These are phyloP conservation scores for Pammene aurita DNA, from an alignment of 2,888 invertebrate species.

Conservation along the genomic window DNA sequence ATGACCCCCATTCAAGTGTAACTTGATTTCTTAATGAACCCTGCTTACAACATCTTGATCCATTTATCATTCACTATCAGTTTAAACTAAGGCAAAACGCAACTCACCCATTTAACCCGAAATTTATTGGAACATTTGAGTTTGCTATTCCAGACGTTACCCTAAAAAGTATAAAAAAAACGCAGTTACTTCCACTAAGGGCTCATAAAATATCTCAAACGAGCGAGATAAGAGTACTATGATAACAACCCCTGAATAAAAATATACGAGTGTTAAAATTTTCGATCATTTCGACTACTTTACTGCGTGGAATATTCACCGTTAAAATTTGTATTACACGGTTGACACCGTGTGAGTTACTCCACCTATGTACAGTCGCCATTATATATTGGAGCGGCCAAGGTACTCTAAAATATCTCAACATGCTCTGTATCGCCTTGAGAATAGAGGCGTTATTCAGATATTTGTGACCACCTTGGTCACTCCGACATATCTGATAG, in stretches of 20 bases:
- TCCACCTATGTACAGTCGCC: too few relatives aligned
- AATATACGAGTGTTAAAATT: constrained; percentile 45
- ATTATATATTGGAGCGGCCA: too few relatives aligned
- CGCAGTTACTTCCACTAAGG: constrained; percentile 58
- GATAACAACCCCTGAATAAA: constrained; percentile 67
- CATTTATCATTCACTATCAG: constrained; percentile 14
- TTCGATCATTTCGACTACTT: constrained; percentile 28
- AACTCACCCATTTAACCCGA: constrained; percentile 13
- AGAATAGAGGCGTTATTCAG: too few relatives aligned
- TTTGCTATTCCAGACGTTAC: constrained; percentile 19
- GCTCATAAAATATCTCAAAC: constrained; percentile 74
- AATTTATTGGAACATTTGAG: constrained; percentile 28
- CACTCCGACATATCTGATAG: too few relatives aligned
- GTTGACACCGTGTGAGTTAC: too few relatives aligned
- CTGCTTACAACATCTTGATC: neutral
- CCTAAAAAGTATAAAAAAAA: constrained; percentile 39
- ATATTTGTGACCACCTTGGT: too few relatives aligned
- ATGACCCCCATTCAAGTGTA: too few relatives aligned
- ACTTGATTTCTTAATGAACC: too few relatives aligned
- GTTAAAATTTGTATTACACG: constrained; percentile 1
- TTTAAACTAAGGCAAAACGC: constrained; percentile 15
- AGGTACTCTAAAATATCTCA: too few relatives aligned
- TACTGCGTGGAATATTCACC: constrained; percentile 2
- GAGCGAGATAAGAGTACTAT: constrained; percentile 68
- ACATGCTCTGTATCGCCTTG: too few relatives aligned